Evolutionary conservation across 1,140 invertebrate genomes (phyloP).

Genomic region (Papilio machaon): DNA sequence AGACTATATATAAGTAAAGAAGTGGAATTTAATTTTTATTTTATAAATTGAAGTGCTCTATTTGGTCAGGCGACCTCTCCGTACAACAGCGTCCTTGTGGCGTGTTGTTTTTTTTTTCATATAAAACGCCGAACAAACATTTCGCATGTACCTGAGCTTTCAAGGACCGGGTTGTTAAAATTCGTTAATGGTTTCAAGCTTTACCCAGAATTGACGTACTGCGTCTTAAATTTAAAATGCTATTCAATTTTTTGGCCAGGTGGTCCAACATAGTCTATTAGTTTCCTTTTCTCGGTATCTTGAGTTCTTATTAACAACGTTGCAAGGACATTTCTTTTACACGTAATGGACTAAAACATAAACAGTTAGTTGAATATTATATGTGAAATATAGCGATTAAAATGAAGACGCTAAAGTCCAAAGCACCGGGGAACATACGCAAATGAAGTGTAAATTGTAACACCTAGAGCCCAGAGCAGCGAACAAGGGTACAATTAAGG

Average conservation of each 20-base stretch:
- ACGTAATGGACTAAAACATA: neutral
- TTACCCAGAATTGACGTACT: conserved; percentile 9
- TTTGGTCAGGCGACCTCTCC: conserved; percentile 23
- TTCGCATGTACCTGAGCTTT: conserved; percentile 35
- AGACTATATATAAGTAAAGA: conserved; percentile 54
- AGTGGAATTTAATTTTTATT: conserved; percentile 29
- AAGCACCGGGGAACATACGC: conserved; percentile 25
- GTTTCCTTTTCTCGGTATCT: neutral
- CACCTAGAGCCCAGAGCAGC: conserved; percentile 33
- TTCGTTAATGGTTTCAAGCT: conserved; percentile 21
- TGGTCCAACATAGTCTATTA: neutral
- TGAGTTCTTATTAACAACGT: neutral
- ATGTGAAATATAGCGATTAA: conserved; percentile 7
- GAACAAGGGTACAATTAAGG: conserved; percentile 80
- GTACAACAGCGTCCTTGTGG: conserved; percentile 13
- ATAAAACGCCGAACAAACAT: conserved; percentile 24
- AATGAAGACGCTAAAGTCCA: conserved; percentile 8
- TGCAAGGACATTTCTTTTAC: neutral
- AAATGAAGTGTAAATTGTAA: conserved; percentile 39
- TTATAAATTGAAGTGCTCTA: conserved; percentile 24
- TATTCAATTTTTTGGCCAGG: neutral
- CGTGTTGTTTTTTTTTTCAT: conserved; percentile 20
- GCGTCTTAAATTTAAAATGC: neutral
- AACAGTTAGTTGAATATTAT: neutral
- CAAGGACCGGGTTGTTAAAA: conserved; percentile 27